Base-by-base conservation (phyloP, 2,888 invertebrate genomes). In the Leucophenga montana region DNA sequence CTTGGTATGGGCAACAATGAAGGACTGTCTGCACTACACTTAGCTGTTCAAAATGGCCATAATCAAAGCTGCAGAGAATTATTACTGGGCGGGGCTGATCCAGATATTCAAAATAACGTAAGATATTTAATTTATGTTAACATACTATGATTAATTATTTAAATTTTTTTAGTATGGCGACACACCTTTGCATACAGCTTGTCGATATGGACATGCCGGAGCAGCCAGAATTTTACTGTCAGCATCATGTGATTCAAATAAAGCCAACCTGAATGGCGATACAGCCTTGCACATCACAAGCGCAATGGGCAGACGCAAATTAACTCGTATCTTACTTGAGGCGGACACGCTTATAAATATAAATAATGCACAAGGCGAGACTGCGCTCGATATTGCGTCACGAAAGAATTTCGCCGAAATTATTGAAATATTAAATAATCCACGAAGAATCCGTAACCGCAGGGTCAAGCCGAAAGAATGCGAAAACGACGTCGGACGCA, bases 1-100 rank as follows among this genome's bases (percentile, higher is more conserved):
- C 87, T 93, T 72, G 90, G 92, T 74, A 91, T 91, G 71, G 91
- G 93, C 85, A 96, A 96, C 89, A 92, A 94, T 79, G 96, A 95
- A 64, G 97, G 97, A 8, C 97, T 97, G 89, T 94, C 96, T 16
- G 93, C 98, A n/a, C 91, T 98, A 57, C 98, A 98, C 90, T 92
- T 98, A 77, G 95, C 97, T 72, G 96, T 97, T 82, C 98, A 98
- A 91, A 97, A 97, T 89, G 98, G 98, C 0, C 98, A 98, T 90
- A 98, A 98, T 90, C 97, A 98, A 90, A 94, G 95, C 78, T 95
- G 96, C 82, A 89, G 97, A 67, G 96, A 97, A 85, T 90, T 98
- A 13, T 91, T 98, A 56, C 91, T 97, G 79, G 95, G 95, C 1
- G 96, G 95, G 0, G 95, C 95, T 72, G 93, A 94, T 87, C 94